Conservation (phyloP, 2,113 vertebrate genomes). For the Ardeotis arabs region DNA sequence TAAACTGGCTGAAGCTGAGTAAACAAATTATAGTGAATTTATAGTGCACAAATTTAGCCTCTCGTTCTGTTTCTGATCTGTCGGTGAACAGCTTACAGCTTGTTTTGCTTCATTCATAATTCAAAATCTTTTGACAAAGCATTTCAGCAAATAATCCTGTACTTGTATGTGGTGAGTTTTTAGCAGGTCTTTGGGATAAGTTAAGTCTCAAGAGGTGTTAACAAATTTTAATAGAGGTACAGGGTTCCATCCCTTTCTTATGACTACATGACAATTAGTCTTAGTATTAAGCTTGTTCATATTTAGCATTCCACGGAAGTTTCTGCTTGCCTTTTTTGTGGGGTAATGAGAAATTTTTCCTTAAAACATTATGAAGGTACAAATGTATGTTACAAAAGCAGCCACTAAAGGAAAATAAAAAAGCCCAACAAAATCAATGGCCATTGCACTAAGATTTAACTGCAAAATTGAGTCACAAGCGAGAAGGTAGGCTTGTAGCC, state of each 20-base stretch:
- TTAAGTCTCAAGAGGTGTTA: neutral
- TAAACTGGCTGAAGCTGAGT: slow-evolving; percentile 35
- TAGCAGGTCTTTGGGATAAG: neutral
- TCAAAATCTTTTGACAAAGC: slow-evolving; percentile 4
- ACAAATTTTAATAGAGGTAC: neutral
- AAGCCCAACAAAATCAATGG: neutral
- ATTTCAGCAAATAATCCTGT: neutral
- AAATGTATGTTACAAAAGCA: neutral
- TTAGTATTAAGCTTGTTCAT: neutral
- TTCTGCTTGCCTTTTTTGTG: neutral
- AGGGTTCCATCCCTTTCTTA: neutral
- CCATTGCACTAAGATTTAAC: neutral
- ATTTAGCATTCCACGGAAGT: neutral
- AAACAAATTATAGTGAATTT: slow-evolving; percentile 59
- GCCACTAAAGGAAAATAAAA: neutral
- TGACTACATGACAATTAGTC: neutral
- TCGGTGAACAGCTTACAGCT: slow-evolving; percentile 6
- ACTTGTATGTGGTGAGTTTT: neutral
- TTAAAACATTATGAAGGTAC: neutral
- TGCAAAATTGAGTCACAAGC: neutral
- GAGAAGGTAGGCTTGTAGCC: neutral
- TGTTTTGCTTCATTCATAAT: slow-evolving; percentile 47
- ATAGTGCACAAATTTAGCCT: slow-evolving; percentile 35
- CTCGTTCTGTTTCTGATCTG: slow-evolving; percentile 8
- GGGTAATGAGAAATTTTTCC: neutral